A percentile compares a stretch with the other conserved stretches of the same genome.
phyloP scores from a whole-genome alignment of 1,140 invertebrate genomes.

The Sweltsa coloradensis region DNA sequence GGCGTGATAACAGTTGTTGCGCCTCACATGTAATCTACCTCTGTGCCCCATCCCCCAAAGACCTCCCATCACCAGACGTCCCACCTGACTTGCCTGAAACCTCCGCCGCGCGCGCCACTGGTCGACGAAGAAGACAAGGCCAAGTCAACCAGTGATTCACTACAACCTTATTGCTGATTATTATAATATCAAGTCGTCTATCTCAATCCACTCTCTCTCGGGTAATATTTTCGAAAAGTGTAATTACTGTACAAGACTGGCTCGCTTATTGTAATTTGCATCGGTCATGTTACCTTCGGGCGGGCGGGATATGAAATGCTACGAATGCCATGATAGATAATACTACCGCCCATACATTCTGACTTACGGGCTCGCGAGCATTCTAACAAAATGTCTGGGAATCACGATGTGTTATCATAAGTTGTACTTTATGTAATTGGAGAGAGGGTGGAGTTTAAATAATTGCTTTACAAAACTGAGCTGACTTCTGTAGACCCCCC shows the following conservation, averaged over 20 bases:
- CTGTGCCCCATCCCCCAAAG: no score
- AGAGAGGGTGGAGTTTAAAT: constrained; percentile 11
- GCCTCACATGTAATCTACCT: no score
- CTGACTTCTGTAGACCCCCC: constrained; percentile 13
- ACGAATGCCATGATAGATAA: constrained; percentile 13
- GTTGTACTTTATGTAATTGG: constrained; percentile 16
- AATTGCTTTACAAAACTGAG: constrained; percentile 10
- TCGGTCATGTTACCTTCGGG: constrained; percentile 15
- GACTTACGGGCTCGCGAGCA: background rate
- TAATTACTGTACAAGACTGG: constrained; percentile 16
- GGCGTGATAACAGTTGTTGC: no score
- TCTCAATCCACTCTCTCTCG: constrained; percentile 13
- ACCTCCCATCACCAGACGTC: no score
- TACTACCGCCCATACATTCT: background rate
- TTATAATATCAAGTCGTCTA: constrained; percentile 16
- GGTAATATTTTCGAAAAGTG: constrained; percentile 13
- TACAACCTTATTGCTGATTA: constrained; percentile 15
- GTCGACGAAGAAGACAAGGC: constrained; percentile 1
- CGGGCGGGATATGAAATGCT: background rate
- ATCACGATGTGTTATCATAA: constrained; percentile 14
- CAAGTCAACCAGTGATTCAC: constrained; percentile 14
- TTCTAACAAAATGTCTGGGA: constrained; percentile 10
- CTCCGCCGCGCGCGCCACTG: background rate
- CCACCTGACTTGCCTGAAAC: no score
- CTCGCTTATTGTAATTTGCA: constrained; percentile 16